Conservation (phyloP, 1,140 invertebrate species). For the Paraescarpia echinospica region DNA sequence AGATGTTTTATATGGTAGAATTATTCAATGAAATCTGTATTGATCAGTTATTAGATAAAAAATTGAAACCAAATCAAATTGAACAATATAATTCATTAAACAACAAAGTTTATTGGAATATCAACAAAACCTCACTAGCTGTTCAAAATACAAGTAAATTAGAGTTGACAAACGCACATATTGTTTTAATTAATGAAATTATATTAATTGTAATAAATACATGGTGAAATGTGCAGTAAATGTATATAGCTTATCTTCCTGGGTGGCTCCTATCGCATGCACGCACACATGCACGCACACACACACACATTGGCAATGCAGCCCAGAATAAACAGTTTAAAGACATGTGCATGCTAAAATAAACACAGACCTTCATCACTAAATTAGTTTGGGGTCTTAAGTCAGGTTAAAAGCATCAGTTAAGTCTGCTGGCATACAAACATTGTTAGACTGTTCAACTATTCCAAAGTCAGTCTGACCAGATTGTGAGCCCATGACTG, state of each 20-base stretch:
- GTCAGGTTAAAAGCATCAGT: background rate
- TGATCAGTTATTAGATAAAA: too few species aligned
- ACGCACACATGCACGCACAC: too few species aligned
- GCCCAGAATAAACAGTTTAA: background rate
- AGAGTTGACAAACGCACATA: background rate
- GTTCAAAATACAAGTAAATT: background rate
- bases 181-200: background rate
- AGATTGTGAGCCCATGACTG: background rate
- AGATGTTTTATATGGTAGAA: too few species aligned
- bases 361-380: background rate
- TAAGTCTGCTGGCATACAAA: background rate
- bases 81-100: background rate
- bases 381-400: background rate
- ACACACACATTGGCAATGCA: too few species aligned
- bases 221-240: background rate
- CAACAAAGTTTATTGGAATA: background rate
- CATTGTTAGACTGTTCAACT: background rate
- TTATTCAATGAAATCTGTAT: too few species aligned
- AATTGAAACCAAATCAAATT: background rate
- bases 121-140: background rate
- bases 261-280: too few species aligned
- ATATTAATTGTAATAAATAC: background rate
- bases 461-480: background rate
- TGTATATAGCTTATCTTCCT: too few species aligned
- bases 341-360: background rate